phyloP scores from a whole-genome alignment of 2,888 invertebrate genomes.

The Pterostichus madidus region DNA sequence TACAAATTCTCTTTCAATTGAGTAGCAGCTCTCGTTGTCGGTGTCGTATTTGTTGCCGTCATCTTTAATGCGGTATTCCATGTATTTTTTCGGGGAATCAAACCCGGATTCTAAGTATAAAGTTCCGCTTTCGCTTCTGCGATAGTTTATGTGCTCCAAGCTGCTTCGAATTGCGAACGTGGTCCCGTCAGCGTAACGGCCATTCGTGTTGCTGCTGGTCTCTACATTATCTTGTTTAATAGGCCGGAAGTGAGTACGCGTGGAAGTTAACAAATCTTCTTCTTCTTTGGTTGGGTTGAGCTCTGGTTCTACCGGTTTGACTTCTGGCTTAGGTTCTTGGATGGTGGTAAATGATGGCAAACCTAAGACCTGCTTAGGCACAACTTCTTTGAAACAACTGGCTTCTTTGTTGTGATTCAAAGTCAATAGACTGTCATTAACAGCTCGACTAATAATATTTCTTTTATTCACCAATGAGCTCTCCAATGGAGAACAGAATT shows the following conservation, averaged over 20 bases:
- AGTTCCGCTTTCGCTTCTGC: slow-evolving; percentile 83
- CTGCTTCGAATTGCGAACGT: slow-evolving; percentile 84
- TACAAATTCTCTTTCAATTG: slow-evolving; percentile 77
- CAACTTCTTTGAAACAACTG: slow-evolving; percentile 83
- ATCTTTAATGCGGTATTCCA: slow-evolving; percentile 74
- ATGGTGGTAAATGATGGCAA: slow-evolving; percentile 67
- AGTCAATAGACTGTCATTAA: slow-evolving; percentile 49
- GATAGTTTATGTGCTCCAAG: slow-evolving; percentile 83
- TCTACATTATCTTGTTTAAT: slow-evolving; percentile 81
- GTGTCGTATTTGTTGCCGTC: slow-evolving; percentile 13
- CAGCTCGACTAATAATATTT: slow-evolving; percentile 44
- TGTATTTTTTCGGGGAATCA: slow-evolving; percentile 78
- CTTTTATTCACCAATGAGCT: slow-evolving; percentile 5
- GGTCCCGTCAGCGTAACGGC: slow-evolving; percentile 84
- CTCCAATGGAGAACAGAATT: slow-evolving; percentile 73
- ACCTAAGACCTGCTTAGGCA: slow-evolving; percentile 73
- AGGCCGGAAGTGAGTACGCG: slow-evolving; percentile 91
- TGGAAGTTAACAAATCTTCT: slow-evolving; percentile 88
- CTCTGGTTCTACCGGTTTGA: slow-evolving; percentile 26
- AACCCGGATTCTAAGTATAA: slow-evolving; percentile 80
- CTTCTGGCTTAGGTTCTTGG: slow-evolving; percentile 66
- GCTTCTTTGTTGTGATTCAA: slow-evolving; percentile 82
- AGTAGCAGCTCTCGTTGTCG: slow-evolving; percentile 55
- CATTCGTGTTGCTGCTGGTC: slow-evolving; percentile 76
- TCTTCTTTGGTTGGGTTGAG: slow-evolving; percentile 75